These are phyloP conservation scores for Virgularia gustaviana DNA, from an alignment of 92 coral and sea anemone species.

Conservation along the genomic window DNA sequence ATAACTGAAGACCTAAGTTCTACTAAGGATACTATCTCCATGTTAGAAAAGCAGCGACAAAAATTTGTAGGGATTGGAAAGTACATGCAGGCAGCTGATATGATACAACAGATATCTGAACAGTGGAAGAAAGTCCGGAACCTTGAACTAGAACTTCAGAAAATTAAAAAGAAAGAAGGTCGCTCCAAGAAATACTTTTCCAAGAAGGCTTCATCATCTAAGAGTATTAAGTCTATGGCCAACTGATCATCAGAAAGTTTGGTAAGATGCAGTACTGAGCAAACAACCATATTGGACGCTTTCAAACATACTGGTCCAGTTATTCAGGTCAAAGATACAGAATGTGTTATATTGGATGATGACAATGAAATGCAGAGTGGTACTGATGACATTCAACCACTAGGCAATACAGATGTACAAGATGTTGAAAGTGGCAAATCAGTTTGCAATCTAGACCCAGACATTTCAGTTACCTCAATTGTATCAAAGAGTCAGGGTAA, in stretches of 20 bases:
- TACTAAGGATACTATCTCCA: not conserved
- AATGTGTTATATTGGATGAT: not conserved
- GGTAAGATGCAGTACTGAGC: not conserved
- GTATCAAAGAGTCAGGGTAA: no score
- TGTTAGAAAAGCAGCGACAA: not conserved
- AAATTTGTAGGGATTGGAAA: not conserved
- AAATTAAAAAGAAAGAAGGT: slow-evolving; percentile 12
- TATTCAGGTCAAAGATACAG: not conserved
- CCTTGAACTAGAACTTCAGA: not conserved
- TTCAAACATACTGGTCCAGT: not conserved
- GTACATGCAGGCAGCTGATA: not conserved
- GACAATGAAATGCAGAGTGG: not conserved
- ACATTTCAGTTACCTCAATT: no score
- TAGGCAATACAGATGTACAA: no score
- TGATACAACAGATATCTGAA: not conserved
- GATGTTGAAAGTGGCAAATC: no score
- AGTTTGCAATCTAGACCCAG: no score
- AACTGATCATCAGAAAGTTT: not conserved
- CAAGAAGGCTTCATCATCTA: slow-evolving; percentile 3
- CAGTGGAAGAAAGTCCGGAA: not conserved
- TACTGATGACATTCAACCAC: no score
- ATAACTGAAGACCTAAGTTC: not conserved
- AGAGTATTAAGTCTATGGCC: not conserved
- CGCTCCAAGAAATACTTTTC: slow-evolving; percentile 31
- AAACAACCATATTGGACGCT: not conserved